phyloP scores from a whole-genome alignment of 2,113 vertebrate species.

The Mohoua ochrocephala region DNA sequence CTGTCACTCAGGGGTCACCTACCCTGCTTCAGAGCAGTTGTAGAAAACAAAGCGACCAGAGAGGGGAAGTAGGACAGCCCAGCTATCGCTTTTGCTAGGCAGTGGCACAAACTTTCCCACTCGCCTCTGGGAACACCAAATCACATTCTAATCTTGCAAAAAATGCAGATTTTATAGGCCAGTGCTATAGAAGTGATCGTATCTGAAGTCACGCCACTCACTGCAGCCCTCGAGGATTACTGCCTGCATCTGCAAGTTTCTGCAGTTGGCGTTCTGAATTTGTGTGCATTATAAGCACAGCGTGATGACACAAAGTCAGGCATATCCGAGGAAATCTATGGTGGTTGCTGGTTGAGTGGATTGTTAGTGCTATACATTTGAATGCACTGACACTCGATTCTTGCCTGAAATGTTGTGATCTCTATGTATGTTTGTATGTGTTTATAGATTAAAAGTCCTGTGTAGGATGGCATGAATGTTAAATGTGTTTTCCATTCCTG shows the following conservation, averaged over 20 bases:
- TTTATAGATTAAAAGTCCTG: not conserved
- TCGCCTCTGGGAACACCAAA: not conserved
- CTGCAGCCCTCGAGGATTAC: not conserved
- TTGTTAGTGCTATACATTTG: not conserved
- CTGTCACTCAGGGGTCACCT: not conserved
- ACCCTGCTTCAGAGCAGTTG: not conserved
- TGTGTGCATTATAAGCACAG: not conserved
- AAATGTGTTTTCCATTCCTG: not conserved
- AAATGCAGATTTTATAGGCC: not conserved
- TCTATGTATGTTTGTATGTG: not conserved
- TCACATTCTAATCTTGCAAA: not conserved
- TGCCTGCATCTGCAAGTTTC: not conserved
- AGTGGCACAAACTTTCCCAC: not conserved
- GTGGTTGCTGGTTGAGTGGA: not conserved
- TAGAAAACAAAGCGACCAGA: rapidly evolving
- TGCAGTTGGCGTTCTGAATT: not conserved
- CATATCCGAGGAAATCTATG: not conserved
- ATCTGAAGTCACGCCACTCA: rapidly evolving
- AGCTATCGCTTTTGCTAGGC: not conserved
- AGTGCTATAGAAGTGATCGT: not conserved
- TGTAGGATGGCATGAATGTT: not conserved
- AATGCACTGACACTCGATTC: not conserved
- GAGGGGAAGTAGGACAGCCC: not conserved
- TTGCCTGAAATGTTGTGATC: not conserved
- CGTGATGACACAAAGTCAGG: not conserved